Evolutionary conservation across 2,888 invertebrate species (phyloP).

Genomic region (Trissoscelio sp.): DNA sequence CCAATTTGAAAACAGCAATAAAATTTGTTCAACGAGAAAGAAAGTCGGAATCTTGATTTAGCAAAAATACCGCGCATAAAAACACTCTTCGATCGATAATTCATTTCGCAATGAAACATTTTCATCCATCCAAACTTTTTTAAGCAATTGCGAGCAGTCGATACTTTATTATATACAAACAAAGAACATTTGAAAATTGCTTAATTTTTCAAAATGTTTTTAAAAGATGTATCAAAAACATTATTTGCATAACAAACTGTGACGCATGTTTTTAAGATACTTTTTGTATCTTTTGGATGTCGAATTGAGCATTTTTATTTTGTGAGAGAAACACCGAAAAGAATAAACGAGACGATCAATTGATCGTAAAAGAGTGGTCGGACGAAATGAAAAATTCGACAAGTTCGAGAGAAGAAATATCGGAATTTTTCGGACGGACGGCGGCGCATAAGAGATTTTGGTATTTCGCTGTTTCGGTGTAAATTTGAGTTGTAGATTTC

Average conservation of each 20-base stretch:
- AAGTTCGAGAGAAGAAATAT: conserved; percentile 52
- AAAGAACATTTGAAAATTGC: neutral
- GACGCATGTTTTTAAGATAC: neutral
- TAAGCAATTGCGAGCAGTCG: neutral
- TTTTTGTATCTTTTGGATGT: neutral
- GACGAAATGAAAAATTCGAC: conserved; percentile 60
- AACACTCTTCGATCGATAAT: too few relatives aligned
- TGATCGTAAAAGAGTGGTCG: conserved; percentile 57
- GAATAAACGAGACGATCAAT: conserved; percentile 53
- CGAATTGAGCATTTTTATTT: conserved; percentile 23
- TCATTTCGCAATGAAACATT: neutral
- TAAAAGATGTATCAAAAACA: neutral
- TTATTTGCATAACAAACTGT: neutral
- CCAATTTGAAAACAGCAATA: neutral
- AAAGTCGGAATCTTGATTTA: too few relatives aligned
- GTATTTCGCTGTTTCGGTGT: conserved; percentile 69
- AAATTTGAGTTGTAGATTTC: conserved; percentile 68
- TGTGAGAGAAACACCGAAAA: conserved; percentile 18
- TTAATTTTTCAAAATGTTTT: too few relatives aligned
- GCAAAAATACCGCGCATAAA: too few relatives aligned
- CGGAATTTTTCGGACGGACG: conserved; percentile 50
- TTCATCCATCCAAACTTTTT: neutral
- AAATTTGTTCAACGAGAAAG: neutral
- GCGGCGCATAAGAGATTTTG: conserved; percentile 56
- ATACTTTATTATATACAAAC: neutral